A percentile compares a stretch with the other conserved stretches of the same genome.
Conservation (phyloP, 2,113 vertebrate genomes). For the Pogonocichla stellata region DNA sequence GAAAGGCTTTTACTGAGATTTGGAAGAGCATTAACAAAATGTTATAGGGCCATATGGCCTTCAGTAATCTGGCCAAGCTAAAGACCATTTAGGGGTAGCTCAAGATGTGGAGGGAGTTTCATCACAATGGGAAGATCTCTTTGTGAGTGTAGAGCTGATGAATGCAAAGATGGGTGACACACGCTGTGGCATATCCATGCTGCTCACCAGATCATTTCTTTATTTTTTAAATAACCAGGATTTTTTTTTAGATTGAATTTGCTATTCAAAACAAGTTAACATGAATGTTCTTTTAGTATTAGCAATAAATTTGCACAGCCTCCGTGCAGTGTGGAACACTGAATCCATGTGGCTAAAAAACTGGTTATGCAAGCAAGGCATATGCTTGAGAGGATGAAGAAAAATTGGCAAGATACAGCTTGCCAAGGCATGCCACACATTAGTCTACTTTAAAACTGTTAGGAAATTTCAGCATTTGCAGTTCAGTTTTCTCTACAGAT, state of each 20-base stretch:
- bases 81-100: background rate
- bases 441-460: conserved; percentile 58
- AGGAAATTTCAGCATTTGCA: conserved; percentile 47
- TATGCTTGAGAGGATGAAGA: conserved; percentile 58
- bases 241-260: conserved; percentile 22
- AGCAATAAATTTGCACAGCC: conserved; percentile 43
- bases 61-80: conserved; percentile 16
- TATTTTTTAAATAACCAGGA: background rate
- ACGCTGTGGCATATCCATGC: background rate
- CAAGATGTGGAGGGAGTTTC: background rate
- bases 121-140: background rate
- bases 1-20: conserved; percentile 21
- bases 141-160: background rate
- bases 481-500: conserved; percentile 27
- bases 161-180: background rate
- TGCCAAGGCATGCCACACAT: conserved; percentile 65
- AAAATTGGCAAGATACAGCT: conserved; percentile 57
- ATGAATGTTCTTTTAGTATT: conserved; percentile 64
- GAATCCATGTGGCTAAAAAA: conserved; percentile 63
- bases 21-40: conserved; percentile 45
- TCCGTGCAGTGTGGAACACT: background rate
- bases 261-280: conserved; percentile 35
- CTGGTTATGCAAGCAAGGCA: conserved; percentile 65
- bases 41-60: conserved; percentile 27
- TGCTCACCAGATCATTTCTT: background rate